Percentiles rank a stretch among this genome's conserved stretches.
Conservation (phyloP, 2,797 vertebrate species). For the Melanotaenia trifasciata region DNA sequence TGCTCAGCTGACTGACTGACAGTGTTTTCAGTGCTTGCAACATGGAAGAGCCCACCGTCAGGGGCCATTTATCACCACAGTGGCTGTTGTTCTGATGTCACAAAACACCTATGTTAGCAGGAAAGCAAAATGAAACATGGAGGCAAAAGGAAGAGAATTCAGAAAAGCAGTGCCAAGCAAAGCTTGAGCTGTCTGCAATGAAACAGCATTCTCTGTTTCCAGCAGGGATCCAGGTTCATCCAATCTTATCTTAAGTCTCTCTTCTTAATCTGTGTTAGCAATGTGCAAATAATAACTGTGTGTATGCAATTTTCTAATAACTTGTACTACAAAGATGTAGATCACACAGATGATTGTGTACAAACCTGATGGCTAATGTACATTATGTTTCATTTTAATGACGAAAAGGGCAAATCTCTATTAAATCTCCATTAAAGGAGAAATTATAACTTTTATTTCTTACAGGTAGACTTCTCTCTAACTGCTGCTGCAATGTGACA, state of each 20-base stretch:
- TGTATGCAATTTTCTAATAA: conserved; percentile 14
- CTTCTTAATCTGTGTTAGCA: conserved; percentile 27
- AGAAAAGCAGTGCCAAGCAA: conserved; percentile 81
- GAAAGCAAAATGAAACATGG: conserved; percentile 81
- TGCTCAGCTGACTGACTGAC: conserved; percentile 63
- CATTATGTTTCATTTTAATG: background rate
- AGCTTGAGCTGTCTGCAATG: conserved; percentile 82
- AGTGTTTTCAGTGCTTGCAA: conserved; percentile 66
- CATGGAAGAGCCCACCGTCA: conserved; percentile 74
- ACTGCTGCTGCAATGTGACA: conserved; percentile 60
- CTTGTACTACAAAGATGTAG: conserved; percentile 15
- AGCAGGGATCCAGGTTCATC: conserved; percentile 86
- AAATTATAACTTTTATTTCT: conserved; percentile 16
- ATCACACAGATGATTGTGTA: conserved; percentile 10
- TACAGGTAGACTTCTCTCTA: background rate
- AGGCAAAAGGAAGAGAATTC: conserved; percentile 76
- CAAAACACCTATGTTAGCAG: conserved; percentile 67
- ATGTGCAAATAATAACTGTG: conserved; percentile 24
- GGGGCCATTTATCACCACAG: conserved; percentile 62
- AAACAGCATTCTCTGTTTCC: conserved; percentile 85
- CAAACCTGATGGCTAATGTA: conserved; percentile 9
- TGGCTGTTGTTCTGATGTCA: conserved; percentile 60
- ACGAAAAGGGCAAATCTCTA: conserved; percentile 4
- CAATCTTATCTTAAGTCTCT: conserved; percentile 68
- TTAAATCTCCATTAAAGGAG: conserved; percentile 8